phyloP scores from a whole-genome alignment of 1,140 invertebrate species.

The Drosophila nigromelanica region DNA sequence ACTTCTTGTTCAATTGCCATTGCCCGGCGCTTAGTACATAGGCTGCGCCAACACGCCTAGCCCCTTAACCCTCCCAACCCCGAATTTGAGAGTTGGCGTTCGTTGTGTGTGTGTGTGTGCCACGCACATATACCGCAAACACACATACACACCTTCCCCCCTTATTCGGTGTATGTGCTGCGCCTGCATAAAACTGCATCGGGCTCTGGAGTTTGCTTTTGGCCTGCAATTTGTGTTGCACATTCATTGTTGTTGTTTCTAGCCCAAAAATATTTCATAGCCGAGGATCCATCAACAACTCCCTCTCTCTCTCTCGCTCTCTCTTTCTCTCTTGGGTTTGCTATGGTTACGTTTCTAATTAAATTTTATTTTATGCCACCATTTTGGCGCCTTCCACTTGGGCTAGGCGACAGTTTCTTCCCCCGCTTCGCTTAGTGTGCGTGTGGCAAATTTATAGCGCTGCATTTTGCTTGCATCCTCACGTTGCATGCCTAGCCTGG shows the following conservation, averaged over 20 bases:
- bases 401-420: not conserved
- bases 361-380: conserved; percentile 83
- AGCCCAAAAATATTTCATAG: conserved; percentile 69
- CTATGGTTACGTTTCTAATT: conserved; percentile 79
- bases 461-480: conserved; percentile 65
- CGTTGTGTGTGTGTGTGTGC: conserved; percentile 41
- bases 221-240: conserved; percentile 71
- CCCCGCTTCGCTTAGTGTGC: not conserved
- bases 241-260: conserved; percentile 47
- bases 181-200: conserved; percentile 32
- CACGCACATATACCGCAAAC: conserved; percentile 48
- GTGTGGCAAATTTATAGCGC: conserved; percentile 64
- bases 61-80: too few relatives aligned
- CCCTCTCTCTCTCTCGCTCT: not conserved
- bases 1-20: conserved; percentile 50
- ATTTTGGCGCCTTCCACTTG: conserved; percentile 73
- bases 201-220: conserved; percentile 46
- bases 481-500: conserved; percentile 28
- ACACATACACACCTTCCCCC: not conserved
- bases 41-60: too few relatives aligned
- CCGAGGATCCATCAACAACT: conserved; percentile 42
- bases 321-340: conserved; percentile 18
- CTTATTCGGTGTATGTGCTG: conserved; percentile 10
- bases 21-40: conserved; percentile 31
- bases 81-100: conserved; percentile 46